These are phyloP conservation scores for Sylvia atricapilla DNA, from an alignment of 2,113 vertebrate genomes.

Conservation along the genomic window DNA sequence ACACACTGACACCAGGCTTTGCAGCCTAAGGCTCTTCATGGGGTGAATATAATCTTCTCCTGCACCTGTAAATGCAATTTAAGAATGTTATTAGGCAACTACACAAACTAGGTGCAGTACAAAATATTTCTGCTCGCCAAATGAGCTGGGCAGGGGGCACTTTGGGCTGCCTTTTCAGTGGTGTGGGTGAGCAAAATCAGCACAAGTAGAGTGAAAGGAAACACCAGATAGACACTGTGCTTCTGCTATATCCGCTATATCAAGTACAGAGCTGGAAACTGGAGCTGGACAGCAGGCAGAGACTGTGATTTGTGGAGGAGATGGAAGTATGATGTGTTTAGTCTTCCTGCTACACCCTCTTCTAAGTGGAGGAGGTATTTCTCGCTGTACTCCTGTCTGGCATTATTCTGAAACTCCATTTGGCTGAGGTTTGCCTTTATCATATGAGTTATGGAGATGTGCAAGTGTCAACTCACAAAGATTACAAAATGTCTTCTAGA, in stretches of 20 bases:
- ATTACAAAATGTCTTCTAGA: background rate
- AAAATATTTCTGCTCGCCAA: background rate
- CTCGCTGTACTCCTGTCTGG: background rate
- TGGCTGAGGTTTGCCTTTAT: background rate
- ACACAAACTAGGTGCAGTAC: background rate
- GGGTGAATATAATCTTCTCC: background rate
- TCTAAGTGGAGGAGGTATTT: background rate
- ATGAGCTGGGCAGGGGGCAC: background rate
- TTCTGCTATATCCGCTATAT: background rate
- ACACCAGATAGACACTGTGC: background rate
- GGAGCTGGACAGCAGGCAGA: background rate
- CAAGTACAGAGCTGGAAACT: background rate
- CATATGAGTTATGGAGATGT: background rate
- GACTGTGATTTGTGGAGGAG: background rate
- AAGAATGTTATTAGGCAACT: background rate
- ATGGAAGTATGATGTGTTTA: background rate
- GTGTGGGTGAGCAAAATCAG: background rate
- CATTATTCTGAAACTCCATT: background rate
- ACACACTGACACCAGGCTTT: background rate
- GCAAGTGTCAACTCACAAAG: background rate
- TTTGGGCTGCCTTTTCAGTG: background rate
- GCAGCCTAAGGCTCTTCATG: background rate
- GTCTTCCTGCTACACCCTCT: background rate
- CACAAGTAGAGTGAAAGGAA: background rate
- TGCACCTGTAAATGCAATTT: background rate